Percentiles rank a stretch among this genome's conserved stretches.
Conservation (phyloP, 1,140 invertebrate genomes). For the Ctenoplectra terminalis region DNA sequence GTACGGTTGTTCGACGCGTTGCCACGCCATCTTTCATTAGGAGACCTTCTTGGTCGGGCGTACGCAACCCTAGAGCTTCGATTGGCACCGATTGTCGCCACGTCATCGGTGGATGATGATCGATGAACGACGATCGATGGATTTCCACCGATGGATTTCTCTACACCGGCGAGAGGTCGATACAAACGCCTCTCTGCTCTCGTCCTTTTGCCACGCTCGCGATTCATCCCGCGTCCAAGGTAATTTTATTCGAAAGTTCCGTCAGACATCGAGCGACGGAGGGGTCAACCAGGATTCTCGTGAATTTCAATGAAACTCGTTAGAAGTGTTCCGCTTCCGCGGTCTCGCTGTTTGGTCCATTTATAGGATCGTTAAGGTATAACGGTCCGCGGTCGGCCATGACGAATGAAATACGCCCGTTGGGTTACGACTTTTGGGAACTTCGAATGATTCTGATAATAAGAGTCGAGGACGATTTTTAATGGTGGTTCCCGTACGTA, state of each 20-base stretch:
- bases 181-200: not conserved
- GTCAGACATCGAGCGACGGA: not conserved
- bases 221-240: constrained; percentile 23
- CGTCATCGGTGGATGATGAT: constrained; percentile 35
- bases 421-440: constrained; percentile 22
- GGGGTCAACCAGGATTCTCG: constrained; percentile 23
- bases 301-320: constrained; percentile 45
- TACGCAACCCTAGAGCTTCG: not conserved
- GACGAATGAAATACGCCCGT: constrained; percentile 30
- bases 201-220: not conserved
- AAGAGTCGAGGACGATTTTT: not conserved
- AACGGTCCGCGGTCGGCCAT: constrained; percentile 11
- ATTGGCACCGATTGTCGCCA: constrained; percentile 41
- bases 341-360: constrained; percentile 34
- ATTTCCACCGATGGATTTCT: constrained; percentile 32
- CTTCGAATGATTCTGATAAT: constrained; percentile 24
- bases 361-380: constrained; percentile 31
- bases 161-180: not conserved
- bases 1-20: not conserved
- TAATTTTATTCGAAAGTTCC: constrained; percentile 21
- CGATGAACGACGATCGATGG: constrained; percentile 29
- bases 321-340: constrained; percentile 36
- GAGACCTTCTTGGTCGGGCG: not conserved
- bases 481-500: too few species aligned
- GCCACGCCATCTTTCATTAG: constrained; percentile 9